Conservation (phyloP, 2,113 vertebrate genomes). For the Saccopteryx leptura region DNA sequence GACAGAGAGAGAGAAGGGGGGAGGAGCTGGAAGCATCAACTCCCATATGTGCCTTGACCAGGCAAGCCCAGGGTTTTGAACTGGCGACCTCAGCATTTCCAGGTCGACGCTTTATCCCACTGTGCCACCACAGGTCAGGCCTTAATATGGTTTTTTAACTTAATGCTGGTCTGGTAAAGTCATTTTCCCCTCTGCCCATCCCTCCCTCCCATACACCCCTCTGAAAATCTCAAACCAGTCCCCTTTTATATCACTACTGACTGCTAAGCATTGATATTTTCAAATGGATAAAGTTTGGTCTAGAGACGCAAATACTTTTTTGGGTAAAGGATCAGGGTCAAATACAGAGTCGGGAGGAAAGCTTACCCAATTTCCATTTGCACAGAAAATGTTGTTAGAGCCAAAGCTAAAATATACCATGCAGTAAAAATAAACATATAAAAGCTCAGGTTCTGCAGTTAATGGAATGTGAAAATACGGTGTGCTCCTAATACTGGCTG, state of each 20-base stretch:
- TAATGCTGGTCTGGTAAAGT: background rate
- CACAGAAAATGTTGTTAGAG: background rate
- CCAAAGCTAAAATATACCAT: background rate
- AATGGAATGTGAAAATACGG: slow-evolving; percentile 7
- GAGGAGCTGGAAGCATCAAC: too few species aligned
- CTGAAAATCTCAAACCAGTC: background rate
- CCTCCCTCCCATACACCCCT: background rate
- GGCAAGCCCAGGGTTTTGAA: too few species aligned
- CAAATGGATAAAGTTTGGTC: background rate
- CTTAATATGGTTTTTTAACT: background rate
- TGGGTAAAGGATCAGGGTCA: background rate
- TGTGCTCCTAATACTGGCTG: background rate
- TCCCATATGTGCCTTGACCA: too few species aligned
- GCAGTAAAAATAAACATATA: slow-evolving; percentile 22
- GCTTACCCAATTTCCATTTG: background rate
- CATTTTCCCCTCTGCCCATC: background rate
- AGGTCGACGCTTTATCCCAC: too few species aligned
- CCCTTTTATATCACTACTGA: background rate
- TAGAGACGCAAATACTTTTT: background rate
- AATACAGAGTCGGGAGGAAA: background rate
- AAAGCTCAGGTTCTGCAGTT: background rate
- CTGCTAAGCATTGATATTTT: background rate
- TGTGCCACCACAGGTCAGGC: too few species aligned
- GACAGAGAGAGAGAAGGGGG: too few species aligned
- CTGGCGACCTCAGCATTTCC: too few species aligned